These are phyloP conservation scores for Suncus etruscus DNA, from an alignment of 2,113 vertebrate species.

Conservation along the genomic window DNA sequence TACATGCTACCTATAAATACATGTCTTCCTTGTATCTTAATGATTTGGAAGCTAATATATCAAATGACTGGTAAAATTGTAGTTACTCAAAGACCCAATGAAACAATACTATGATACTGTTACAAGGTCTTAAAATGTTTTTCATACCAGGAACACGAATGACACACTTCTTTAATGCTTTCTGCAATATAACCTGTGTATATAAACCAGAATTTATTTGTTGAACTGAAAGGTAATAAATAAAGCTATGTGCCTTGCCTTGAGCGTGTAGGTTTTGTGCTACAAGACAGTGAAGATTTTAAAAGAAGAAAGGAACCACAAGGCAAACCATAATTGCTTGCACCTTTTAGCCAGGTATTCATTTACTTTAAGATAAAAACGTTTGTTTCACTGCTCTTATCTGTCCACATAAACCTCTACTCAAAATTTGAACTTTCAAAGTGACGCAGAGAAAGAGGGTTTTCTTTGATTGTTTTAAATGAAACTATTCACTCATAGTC, in stretches of 20 bases:
- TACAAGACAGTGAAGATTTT: slow-evolving; percentile 11
- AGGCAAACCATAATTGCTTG: slow-evolving; percentile 5
- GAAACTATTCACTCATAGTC: background rate
- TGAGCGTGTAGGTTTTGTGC: background rate
- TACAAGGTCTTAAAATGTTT: slow-evolving; percentile 41
- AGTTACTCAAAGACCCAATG: slow-evolving; percentile 57
- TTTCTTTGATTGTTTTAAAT: slow-evolving; percentile 49
- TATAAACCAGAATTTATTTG: slow-evolving; percentile 41
- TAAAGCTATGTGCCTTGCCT: slow-evolving; percentile 29
- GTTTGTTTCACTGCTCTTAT: background rate
- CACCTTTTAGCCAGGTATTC: background rate
- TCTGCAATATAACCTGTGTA: slow-evolving; percentile 23
- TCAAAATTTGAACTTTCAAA: slow-evolving; percentile 6
- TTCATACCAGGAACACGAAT: slow-evolving; percentile 18
- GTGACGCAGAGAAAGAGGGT: background rate
- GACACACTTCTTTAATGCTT: slow-evolving; percentile 49
- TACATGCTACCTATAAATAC: slow-evolving; percentile 17
- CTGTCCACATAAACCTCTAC: background rate
- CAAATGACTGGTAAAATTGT: slow-evolving; percentile 26
- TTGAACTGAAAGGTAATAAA: slow-evolving; percentile 11
- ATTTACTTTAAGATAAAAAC: slow-evolving; percentile 47
- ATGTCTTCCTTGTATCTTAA: slow-evolving; percentile 14
- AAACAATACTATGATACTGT: slow-evolving; percentile 45
- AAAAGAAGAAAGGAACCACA: background rate
- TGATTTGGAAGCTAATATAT: slow-evolving; percentile 45